Evolutionary conservation across 64 coral and sea anemone species (phyloP).

Genomic region (Porites lutea): DNA sequence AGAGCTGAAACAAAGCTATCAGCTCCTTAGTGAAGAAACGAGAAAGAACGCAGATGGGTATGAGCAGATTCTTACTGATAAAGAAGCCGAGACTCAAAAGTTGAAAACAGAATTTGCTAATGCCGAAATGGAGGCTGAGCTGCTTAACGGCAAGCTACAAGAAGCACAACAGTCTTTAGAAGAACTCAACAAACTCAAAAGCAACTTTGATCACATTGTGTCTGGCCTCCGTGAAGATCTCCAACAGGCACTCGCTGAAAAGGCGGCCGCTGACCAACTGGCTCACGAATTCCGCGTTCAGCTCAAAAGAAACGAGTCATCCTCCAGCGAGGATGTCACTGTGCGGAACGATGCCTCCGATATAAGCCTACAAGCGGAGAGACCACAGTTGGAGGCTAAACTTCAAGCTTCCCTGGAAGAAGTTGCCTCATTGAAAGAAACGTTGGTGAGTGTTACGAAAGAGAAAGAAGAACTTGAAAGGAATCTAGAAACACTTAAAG

Average conservation of each 20-base stretch:
- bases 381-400: background rate
- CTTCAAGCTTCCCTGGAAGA: background rate
- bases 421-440: background rate
- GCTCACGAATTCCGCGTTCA: slow-evolving; percentile 87
- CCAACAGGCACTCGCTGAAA: slow-evolving; percentile 76
- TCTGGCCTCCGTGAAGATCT: slow-evolving; percentile 89
- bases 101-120: background rate
- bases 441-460: background rate
- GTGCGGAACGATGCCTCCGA: background rate
- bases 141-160: background rate
- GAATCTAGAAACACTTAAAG: background rate
- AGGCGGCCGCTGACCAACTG: slow-evolving; percentile 81
- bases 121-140: background rate
- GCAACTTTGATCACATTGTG: slow-evolving; percentile 95
- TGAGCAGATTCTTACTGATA: slow-evolving; percentile 2
- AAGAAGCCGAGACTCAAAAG: background rate
- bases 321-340: background rate
- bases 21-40: slow-evolving; percentile 17
- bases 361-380: background rate
- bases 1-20: slow-evolving; percentile 8
- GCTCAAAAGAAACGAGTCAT: slow-evolving; percentile 31
- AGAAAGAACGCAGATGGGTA: background rate
- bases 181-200: slow-evolving; percentile 58
- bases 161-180: slow-evolving; percentile 42
- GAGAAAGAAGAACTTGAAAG: slow-evolving; percentile 17